Base-by-base conservation (phyloP, 2,888 invertebrate species). In the Rhopalosiphum nymphaeae region DNA sequence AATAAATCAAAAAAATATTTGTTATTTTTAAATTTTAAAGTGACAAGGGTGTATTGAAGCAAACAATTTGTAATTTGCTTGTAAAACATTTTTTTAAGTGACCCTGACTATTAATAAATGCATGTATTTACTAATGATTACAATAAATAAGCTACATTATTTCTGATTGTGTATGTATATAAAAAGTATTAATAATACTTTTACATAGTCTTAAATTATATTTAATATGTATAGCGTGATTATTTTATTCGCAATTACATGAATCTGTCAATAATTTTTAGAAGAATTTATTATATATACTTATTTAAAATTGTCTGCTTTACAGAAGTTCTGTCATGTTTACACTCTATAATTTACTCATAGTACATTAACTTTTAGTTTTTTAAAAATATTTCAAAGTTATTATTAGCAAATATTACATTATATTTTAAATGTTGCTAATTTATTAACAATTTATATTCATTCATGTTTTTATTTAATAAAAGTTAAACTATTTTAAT, bases 71-170 rank as follows among this genome's bases (percentile, higher is more conserved):
- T 78, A 67, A 67, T 67, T 67, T 78, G 67, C 16, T 67, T 67
- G 67, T 67, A 49, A 87, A 53, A n/a, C 16, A 53, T 87, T n/a
- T 87, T 25, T 49, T 36, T 25, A 88, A 26, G 11, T 56, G 36
- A 21, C 36, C 25, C 88, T 88, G 88, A 26, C 36, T 88, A 88
- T 88, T 88, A 56, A 88, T 88, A 88, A 56, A 42, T 36, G 53
- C 36, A 53, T n/a, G 49, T 26, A 36, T 56, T 56, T 88, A 88
- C 5, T 78, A 78, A 36, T 21, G 16, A 78, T 78, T 78, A 78
- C 67, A 78, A 78, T 78, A 78, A 36, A 78, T 78, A 78, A 78
- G 78, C 78, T 21, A 21, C 21, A 3, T 78, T 78, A n/a, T 78
- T 9, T 78, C 26, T 78, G 21, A 21, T 78, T 61, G 11, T 61